Evolutionary conservation across 2,113 vertebrate genomes (phyloP).

Genomic region (Sarotherodon lohbergeri): DNA sequence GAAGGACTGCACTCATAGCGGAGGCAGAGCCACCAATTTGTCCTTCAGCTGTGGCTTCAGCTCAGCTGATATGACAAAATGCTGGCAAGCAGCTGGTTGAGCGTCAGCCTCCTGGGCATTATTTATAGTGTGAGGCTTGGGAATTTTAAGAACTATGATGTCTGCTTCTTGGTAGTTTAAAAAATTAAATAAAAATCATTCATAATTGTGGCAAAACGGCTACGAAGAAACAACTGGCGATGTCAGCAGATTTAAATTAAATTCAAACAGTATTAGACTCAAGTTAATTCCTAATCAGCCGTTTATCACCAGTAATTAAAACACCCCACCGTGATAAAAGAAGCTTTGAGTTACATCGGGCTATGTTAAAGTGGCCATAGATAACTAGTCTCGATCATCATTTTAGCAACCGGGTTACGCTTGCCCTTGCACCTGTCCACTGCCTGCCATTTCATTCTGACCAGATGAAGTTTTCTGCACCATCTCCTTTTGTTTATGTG

Average conservation of each 20-base stretch:
- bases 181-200: neutral
- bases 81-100: neutral
- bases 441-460: neutral
- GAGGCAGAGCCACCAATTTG: neutral
- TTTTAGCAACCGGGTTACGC: neutral
- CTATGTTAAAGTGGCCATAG: neutral
- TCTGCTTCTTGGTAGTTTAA: neutral
- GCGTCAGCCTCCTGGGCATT: neutral
- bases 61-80: neutral
- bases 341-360: neutral
- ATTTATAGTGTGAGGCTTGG: neutral
- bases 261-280: neutral
- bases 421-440: neutral
- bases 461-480: neutral
- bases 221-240: neutral
- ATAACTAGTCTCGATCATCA: neutral
- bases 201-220: neutral
- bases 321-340: neutral
- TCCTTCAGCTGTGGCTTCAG: neutral
- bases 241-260: neutral
- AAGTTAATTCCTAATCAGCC: neutral
- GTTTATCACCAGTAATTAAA: neutral
- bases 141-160: neutral
- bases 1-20: neutral
- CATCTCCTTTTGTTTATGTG: neutral